These are phyloP conservation scores for Ahaetulla prasina DNA, from an alignment of 2,113 vertebrate genomes.

Conservation along the genomic window DNA sequence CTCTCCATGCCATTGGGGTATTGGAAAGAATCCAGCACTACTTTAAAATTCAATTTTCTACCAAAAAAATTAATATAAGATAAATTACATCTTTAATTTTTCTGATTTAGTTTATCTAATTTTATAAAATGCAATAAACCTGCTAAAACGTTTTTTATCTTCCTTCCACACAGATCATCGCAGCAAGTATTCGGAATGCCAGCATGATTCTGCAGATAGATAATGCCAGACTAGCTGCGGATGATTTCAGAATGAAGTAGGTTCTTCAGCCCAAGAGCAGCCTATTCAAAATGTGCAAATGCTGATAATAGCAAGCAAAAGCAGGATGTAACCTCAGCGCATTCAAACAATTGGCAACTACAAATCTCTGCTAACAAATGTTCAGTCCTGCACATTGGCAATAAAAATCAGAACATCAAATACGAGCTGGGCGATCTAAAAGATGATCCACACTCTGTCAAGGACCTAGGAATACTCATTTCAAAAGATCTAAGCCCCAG, in stretches of 20 bases:
- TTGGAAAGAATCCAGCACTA: neutral
- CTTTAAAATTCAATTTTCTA: neutral
- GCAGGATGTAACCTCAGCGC: neutral
- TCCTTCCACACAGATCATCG: constrained; percentile 44
- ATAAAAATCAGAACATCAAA: no score
- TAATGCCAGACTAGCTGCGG: constrained; percentile 57
- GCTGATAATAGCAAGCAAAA: neutral
- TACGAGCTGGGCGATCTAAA: no score
- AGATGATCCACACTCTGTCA: no score
- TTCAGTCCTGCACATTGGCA: no score
- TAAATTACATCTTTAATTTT: neutral
- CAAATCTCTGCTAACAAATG: no score
- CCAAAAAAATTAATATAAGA: neutral
- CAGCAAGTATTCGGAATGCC: constrained; percentile 50
- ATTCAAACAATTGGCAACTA: neutral
- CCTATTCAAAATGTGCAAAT: neutral
- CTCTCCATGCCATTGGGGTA: neutral
- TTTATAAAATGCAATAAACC: neutral
- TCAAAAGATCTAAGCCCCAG: no score
- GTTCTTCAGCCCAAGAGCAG: constrained; percentile 5
- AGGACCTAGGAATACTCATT: no score
- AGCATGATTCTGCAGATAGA: constrained; percentile 56
- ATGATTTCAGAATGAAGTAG: constrained; percentile 63
- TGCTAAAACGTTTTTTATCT: neutral
- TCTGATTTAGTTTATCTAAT: neutral